Conservation (phyloP, 2,797 vertebrate species). For the Periophthalmus magnuspinnatus region DNA sequence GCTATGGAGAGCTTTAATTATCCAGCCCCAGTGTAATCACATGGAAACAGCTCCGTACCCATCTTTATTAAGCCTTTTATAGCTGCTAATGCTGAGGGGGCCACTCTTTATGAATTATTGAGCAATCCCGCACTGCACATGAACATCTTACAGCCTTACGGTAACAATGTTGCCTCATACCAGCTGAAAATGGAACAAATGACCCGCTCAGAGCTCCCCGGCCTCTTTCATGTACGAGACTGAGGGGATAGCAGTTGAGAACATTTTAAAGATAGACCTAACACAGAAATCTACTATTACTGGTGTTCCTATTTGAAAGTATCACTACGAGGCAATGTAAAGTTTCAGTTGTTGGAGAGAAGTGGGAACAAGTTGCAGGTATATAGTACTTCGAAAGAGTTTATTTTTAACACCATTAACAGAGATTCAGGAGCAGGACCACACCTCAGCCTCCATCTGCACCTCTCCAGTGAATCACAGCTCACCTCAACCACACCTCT, state of each 20-base stretch:
- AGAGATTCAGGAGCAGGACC: no score
- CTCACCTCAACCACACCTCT: no score
- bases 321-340: no score
- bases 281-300: constrained; percentile 36
- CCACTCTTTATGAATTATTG: constrained; percentile 68
- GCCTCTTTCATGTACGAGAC: constrained; percentile 30
- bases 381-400: no score
- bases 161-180: constrained; percentile 44
- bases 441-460: no score
- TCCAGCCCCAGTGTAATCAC: constrained; percentile 67
- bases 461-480: no score
- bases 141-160: constrained; percentile 33
- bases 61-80: constrained; percentile 67
- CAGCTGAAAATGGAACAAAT: constrained; percentile 33
- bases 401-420: no score
- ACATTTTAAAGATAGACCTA: constrained; percentile 40
- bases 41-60: constrained; percentile 66
- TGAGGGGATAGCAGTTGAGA: constrained; percentile 17
- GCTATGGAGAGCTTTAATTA: constrained; percentile 72
- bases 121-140: constrained; percentile 49
- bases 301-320: no score
- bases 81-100: constrained; percentile 62
- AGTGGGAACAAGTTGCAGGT: no score
- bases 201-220: constrained; percentile 37
- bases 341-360: no score